Evolutionary conservation across 2,888 invertebrate genomes (phyloP), one percentile per base, ranked within the genome.

Genomic region (Morpho achilles): DNA sequence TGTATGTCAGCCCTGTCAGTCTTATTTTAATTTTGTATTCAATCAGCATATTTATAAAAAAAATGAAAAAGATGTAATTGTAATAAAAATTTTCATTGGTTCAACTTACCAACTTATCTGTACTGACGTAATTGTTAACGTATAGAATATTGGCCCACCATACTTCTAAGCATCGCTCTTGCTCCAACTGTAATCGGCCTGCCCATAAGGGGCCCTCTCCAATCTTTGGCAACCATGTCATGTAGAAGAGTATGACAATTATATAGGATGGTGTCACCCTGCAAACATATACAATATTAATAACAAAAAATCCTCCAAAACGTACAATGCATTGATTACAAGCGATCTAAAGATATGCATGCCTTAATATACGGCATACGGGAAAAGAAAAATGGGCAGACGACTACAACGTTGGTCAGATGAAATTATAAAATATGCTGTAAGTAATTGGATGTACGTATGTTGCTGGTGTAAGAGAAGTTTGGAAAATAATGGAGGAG

Each of bases 101-200:
- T 2, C 4, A 45, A 68, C 81, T 79, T 76, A 94, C 94, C 84
- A 94, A 71, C 69, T 92, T 78, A 65, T 94, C 93, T 3, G 93
- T 93, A 50, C 92, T 92, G 9, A 94, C 86, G 70, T 95, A 95
- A 73, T 95, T 95, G 72, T 95, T 95, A 52, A 95, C 87, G 75
- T 95, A 95, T 42, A 95, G 77, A 48, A 95, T 84, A 75, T 95
- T 95, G 0, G 93, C 78, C 95, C 95, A 95, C 95, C 95, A 95
- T 0, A 94, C 93, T 0, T 86, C 80, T 63, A 90, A 75, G 68
- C 95, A 95, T 58, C 94, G 84, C 51, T 93, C 91, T 65, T 92
- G 91, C 64, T 92, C 92, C 43, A 92, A 69, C n/a, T 80, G 78
- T 62, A 94, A 88, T 64, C 91, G 88, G 16, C 91, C 85, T 43